Conservation (phyloP, 92 coral and sea anemone genomes). For the Porites cylindrica region DNA sequence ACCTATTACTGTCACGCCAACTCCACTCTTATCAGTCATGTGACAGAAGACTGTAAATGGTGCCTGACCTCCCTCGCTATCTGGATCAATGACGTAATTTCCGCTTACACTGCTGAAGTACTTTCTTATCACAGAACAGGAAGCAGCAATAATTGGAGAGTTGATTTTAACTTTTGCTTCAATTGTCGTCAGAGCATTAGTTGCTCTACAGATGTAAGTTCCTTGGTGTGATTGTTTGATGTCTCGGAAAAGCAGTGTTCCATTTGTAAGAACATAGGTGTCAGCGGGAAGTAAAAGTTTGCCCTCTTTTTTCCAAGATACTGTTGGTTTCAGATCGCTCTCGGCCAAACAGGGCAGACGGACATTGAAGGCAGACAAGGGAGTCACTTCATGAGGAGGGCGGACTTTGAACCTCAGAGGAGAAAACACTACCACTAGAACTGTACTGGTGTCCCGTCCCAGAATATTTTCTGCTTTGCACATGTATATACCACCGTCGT, state of each 20-base stretch:
- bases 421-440: background rate
- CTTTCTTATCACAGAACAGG: constrained; percentile 24
- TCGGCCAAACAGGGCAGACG: background rate
- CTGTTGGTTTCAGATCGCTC: background rate
- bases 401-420: background rate
- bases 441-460: background rate
- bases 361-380: background rate
- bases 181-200: constrained; percentile 30
- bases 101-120: constrained; percentile 1
- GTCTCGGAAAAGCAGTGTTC: constrained; percentile 34
- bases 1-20: background rate
- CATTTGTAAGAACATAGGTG: constrained; percentile 17
- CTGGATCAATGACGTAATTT: constrained; percentile 27
- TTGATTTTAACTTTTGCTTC: constrained; percentile 30
- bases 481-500: background rate
- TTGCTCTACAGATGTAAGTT: constrained; percentile 60
- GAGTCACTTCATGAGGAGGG: constrained; percentile 13
- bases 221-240: constrained; percentile 21
- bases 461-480: background rate
- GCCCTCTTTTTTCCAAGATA: background rate
- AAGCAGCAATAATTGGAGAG: background rate
- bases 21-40: constrained; percentile 25
- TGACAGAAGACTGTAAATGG: constrained; percentile 44
- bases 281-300: background rate
- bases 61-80: constrained; percentile 1